phyloP scores from a whole-genome alignment of 35 echinoderm and acorn worm species.

The Heliocidaris erythrogramma region DNA sequence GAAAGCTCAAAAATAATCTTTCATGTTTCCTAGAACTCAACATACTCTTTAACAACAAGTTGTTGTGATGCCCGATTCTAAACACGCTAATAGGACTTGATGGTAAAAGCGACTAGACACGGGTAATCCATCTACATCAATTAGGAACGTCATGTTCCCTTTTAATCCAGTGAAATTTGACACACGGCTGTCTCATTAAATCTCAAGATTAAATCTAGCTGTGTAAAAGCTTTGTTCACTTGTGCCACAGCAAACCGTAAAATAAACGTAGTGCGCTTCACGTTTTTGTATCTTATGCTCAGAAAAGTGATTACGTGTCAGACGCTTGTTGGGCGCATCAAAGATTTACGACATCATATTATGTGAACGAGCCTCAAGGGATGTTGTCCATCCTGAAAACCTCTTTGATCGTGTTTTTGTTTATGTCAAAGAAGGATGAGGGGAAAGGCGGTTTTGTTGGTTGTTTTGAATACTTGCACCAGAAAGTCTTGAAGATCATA shows the following conservation, averaged over 20 bases:
- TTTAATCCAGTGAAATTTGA: not conserved
- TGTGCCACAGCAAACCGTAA: too few species aligned
- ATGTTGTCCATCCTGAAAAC: not conserved
- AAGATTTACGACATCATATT: too few species aligned
- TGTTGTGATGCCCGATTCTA: not conserved
- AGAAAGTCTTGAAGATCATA: not conserved
- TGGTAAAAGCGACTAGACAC: not conserved
- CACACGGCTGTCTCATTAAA: not conserved
- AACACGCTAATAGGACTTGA: not conserved
- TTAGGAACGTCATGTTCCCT: not conserved
- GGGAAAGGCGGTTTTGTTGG: not conserved
- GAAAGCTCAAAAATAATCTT: too few species aligned
- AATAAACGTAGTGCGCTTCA: too few species aligned
- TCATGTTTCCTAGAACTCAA: too few species aligned
- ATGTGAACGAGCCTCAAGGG: not conserved
- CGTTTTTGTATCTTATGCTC: too few species aligned
- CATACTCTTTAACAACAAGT: not conserved
- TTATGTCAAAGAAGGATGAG: not conserved
- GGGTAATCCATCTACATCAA: not conserved
- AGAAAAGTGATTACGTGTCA: too few species aligned
- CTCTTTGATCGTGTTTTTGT: not conserved
- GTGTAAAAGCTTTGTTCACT: too few species aligned
- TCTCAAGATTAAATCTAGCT: not conserved
- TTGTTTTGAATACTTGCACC: not conserved
- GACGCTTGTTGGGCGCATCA: too few species aligned